A percentile compares a stretch with the other conserved stretches of the same genome.
Conservation (phyloP, 2,797 vertebrate genomes). For the Alfaro cultratus region DNA sequence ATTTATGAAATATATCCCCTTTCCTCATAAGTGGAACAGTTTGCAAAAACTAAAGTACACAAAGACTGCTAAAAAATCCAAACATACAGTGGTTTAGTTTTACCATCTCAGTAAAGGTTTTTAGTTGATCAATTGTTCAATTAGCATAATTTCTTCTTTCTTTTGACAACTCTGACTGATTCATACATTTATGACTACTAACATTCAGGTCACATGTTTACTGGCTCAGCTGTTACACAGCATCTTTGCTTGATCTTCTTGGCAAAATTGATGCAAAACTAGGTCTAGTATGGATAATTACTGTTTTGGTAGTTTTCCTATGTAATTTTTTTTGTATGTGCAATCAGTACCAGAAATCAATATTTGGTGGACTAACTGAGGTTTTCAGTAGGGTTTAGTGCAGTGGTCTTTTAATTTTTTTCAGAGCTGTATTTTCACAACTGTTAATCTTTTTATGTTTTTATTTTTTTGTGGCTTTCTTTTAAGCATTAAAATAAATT, state of each 20-base stretch:
- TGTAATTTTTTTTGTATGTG: neutral
- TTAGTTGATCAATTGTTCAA: conserved; percentile 25
- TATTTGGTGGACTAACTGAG: too few species aligned
- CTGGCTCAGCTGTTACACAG: conserved; percentile 20
- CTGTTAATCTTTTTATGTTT: conserved; percentile 1
- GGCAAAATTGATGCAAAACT: neutral
- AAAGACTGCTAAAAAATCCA: conserved; percentile 34
- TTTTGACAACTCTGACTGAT: conserved; percentile 60
- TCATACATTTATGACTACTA: conserved; percentile 47
- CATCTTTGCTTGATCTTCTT: conserved; percentile 3
- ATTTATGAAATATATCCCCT: conserved; percentile 60
- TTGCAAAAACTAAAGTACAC: conserved; percentile 58
- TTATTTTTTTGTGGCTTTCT: neutral
- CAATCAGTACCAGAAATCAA: too few species aligned
- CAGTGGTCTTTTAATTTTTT: too few species aligned
- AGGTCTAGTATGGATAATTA: neutral
- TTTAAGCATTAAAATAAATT: neutral
- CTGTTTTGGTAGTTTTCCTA: conserved; percentile 8
- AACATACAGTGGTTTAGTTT: conserved; percentile 40
- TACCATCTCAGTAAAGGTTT: conserved; percentile 31
- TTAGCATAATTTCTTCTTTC: conserved; percentile 32
- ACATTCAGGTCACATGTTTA: conserved; percentile 15
- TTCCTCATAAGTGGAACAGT: conserved; percentile 49
- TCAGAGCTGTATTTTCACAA: neutral
- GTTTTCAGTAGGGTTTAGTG: too few species aligned